Conservation (phyloP, 2,888 invertebrate genomes). For the Megamerina dolium region DNA sequence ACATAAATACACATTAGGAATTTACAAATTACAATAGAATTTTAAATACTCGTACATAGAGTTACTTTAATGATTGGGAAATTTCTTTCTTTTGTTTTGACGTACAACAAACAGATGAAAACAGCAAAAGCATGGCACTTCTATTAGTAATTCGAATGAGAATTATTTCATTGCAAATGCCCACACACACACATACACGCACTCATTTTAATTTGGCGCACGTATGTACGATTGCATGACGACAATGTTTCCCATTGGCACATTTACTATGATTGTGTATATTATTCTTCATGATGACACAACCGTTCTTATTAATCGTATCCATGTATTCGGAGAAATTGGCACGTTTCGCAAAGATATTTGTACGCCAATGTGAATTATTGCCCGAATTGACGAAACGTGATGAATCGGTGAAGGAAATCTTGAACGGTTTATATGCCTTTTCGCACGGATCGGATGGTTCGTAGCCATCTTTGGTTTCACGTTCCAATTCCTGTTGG, state of each 20-base stretch:
- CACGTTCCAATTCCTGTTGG: constrained; percentile 31
- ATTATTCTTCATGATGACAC: constrained; percentile 41
- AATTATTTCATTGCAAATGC: no score
- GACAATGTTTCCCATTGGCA: constrained; percentile 33
- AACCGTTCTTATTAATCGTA: constrained; percentile 43
- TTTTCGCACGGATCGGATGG: constrained; percentile 30
- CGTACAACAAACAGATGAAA: no score
- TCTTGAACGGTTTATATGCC: constrained; percentile 37
- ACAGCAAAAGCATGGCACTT: no score
- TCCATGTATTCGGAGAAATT: constrained; percentile 46
- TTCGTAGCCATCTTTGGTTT: constrained; percentile 18
- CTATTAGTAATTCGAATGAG: no score
- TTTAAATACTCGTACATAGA: no score
- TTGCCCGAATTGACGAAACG: constrained; percentile 34
- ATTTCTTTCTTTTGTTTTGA: no score
- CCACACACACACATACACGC: no score
- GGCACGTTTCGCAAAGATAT: constrained; percentile 27
- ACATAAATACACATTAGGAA: no score
- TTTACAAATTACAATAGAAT: no score
- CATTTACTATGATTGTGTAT: constrained; percentile 45
- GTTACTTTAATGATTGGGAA: no score
- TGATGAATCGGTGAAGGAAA: constrained; percentile 33
- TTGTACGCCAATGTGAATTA: constrained; percentile 39
- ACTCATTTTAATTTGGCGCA: constrained; percentile 12
- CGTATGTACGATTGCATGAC: constrained; percentile 34